Evolutionary conservation across 92 coral and sea anemone species (phyloP), one percentile per base, ranked within the genome.

Genomic region (Ricordea florida): DNA sequence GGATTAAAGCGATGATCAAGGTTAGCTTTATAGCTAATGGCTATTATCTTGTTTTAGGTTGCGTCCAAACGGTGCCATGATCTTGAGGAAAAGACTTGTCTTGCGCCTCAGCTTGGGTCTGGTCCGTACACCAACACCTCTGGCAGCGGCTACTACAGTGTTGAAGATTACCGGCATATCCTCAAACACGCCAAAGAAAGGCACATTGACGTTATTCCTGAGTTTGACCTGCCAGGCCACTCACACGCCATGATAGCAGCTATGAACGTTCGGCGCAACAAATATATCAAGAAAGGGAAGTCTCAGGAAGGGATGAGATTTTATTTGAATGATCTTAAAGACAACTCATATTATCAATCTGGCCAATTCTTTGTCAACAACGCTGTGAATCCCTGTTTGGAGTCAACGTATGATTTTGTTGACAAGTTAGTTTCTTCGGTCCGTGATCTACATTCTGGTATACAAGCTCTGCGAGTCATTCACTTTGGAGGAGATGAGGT

Each of bases 401-500:
- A 85, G 23, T 68, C 97, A 47, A 61, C 97, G 0, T 92, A 88
- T 57, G 45, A 60, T 10, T 88, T 92, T 32, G 63, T 87, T 13
- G 89, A 88, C 2, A 83, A 72, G 58, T 34, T 88, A 43, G 66
- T 88, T 32, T 26, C 49, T 15, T 45, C 68, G 44, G 75, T 88
- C 2, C 48, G 35, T 9, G 66, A 63, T 13, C 25, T 93, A 57
- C 96, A 93, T 63, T 36, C 69, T 13, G 84, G 62, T 14, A 58
- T 83, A 14, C 90, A 85, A 10, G 93, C 93, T 3, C 85, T 93
- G 31, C 51, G 62, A 46, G 41, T 62, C 13, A 85, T 86, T 47
- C 98, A 93, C 55, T 78, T 93, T 66, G 98, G 98, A 14, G 98
- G 98, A 0, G 98, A 93, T 24, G 98, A 93, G 21, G 96, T 93